A percentile compares a stretch with the other conserved stretches of the same genome.
These are phyloP conservation scores for Drosophila koepferae DNA, from an alignment of 2,888 invertebrate genomes.

Conservation along the genomic window DNA sequence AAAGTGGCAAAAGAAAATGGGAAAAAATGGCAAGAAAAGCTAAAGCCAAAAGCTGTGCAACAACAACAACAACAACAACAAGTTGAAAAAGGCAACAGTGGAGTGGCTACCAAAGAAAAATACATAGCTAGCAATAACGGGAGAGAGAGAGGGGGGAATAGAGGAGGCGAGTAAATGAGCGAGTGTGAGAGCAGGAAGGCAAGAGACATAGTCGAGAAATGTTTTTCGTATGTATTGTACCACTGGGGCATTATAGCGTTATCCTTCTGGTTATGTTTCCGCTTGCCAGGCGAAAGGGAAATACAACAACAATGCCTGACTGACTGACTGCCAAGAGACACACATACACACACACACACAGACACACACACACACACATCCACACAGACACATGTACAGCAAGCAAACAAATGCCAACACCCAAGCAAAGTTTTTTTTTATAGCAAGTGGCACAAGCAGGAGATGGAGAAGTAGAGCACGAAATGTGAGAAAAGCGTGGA, in stretches of 20 bases:
- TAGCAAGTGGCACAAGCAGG: constrained; percentile 40
- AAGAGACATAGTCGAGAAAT: constrained; percentile 64
- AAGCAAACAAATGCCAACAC: constrained; percentile 66
- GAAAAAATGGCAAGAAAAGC: constrained; percentile 42
- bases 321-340: constrained; percentile 79
- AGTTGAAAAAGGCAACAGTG: constrained; percentile 64
- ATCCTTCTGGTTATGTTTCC: constrained; percentile 85
- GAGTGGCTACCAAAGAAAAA: constrained; percentile 53
- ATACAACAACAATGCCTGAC: constrained; percentile 77
- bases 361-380: constrained; percentile 19
- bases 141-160: neutral
- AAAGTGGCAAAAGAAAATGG: constrained; percentile 26
- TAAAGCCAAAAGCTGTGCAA: constrained; percentile 61
- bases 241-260: constrained; percentile 85
- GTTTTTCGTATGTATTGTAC: constrained; percentile 74
- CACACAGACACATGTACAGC: constrained; percentile 18
- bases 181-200: constrained; percentile 18
- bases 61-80: constrained; percentile 20
- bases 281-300: constrained; percentile 70
- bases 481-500: constrained; percentile 56
- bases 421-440: constrained; percentile 71
- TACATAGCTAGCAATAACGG: constrained; percentile 2
- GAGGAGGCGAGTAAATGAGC: neutral
- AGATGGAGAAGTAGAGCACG: constrained; percentile 10
- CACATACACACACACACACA: constrained; percentile 38